phyloP scores from a whole-genome alignment of 2,888 invertebrate genomes.

The Standfussiana lucernea region DNA sequence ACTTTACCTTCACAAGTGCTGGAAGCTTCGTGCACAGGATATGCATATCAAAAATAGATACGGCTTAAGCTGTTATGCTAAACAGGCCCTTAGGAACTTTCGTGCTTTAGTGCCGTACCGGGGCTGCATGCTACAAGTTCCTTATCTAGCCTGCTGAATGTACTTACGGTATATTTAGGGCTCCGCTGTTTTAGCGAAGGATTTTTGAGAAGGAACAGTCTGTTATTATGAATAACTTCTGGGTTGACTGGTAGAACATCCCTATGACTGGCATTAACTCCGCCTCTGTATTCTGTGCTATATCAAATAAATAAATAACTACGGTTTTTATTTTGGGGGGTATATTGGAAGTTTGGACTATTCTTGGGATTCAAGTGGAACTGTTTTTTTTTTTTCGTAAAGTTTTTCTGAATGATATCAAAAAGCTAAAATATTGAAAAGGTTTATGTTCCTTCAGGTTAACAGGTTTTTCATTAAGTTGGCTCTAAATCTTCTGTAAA shows the following conservation, averaged over 20 bases:
- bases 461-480: slow-evolving; percentile 8
- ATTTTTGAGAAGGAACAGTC: slow-evolving; percentile 17
- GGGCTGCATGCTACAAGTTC: slow-evolving; percentile 41
- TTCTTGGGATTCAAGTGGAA: background rate
- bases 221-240: too few species aligned
- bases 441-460: slow-evolving; percentile 7
- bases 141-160: slow-evolving; percentile 54
- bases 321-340: too few species aligned
- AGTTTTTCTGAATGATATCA: background rate
- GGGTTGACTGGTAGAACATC: too few species aligned
- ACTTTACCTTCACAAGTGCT: slow-evolving; percentile 17
- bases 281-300: too few species aligned
- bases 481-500: slow-evolving; percentile 4
- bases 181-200: background rate
- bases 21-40: slow-evolving; percentile 45
- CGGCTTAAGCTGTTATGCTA: slow-evolving; percentile 49
- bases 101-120: slow-evolving; percentile 50
- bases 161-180: slow-evolving; percentile 49
- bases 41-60: slow-evolving; percentile 59
- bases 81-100: slow-evolving; percentile 47
- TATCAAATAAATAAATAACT: too few species aligned
- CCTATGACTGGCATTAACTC: too few species aligned
- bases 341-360: background rate
- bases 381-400: background rate
- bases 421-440: background rate